Percentiles rank a stretch among this genome's conserved stretches.
Evolutionary conservation across 2,113 vertebrate species (phyloP).

Genomic region (Ellobius talpinus): DNA sequence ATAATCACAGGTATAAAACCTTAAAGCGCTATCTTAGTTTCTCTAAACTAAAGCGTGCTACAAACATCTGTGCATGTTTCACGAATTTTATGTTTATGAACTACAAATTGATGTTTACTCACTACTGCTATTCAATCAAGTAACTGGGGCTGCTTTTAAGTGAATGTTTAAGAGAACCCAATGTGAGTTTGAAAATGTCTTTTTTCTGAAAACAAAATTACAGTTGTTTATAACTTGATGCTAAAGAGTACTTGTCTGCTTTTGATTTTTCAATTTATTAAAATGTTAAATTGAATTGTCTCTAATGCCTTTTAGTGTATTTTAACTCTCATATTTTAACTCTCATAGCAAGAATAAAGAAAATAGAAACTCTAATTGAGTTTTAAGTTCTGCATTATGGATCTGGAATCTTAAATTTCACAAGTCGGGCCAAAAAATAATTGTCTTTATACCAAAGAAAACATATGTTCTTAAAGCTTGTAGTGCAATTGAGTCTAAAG

Average conservation of each 20-base stretch:
- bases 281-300: slow-evolving; percentile 60
- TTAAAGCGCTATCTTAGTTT: slow-evolving; percentile 6
- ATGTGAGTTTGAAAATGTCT: neutral
- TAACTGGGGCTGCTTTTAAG: neutral
- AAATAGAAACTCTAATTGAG: slow-evolving; percentile 48
- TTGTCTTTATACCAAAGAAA: slow-evolving; percentile 47
- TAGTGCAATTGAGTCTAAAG: slow-evolving; percentile 73
- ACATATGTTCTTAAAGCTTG: slow-evolving; percentile 69
- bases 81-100: neutral
- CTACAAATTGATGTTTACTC: neutral
- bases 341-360: slow-evolving; percentile 60
- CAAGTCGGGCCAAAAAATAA: neutral
- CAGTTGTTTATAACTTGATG: slow-evolving; percentile 39
- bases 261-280: slow-evolving; percentile 54
- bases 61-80: neutral
- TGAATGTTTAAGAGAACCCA: neutral
- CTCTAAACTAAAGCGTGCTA: neutral
- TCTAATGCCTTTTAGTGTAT: slow-evolving; percentile 3
- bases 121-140: neutral
- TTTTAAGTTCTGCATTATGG: slow-evolving; percentile 49
- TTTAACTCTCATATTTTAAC: slow-evolving; percentile 71
- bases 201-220: slow-evolving; percentile 2
- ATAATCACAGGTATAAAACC: slow-evolving; percentile 54
- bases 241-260: neutral
- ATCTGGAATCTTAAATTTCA: slow-evolving; percentile 54